Evolutionary conservation across 2,888 invertebrate genomes (phyloP).

Genomic region (Aporophyla nigra): DNA sequence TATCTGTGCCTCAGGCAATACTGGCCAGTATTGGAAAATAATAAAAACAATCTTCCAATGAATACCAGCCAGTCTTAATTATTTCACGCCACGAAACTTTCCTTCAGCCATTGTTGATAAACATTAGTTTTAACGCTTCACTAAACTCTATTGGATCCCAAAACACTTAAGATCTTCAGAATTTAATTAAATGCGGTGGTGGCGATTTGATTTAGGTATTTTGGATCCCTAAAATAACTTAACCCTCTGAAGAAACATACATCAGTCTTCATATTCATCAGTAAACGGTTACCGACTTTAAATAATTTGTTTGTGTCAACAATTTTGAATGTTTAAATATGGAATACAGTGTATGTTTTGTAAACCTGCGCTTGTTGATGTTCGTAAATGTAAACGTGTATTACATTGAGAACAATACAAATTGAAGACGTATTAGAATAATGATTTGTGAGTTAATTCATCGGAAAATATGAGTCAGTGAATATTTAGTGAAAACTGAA

Average conservation of each 20-base stretch:
- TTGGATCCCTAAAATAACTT: constrained; percentile 24
- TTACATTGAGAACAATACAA: constrained; percentile 16
- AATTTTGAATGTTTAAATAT: constrained; percentile 30
- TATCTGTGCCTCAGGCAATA: neutral
- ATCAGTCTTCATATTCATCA: constrained; percentile 20
- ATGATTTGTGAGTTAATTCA: neutral
- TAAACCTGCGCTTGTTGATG: constrained; percentile 23
- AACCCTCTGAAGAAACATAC: constrained; percentile 8
- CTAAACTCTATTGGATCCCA: constrained; percentile 9
- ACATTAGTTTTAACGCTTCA: constrained; percentile 4
- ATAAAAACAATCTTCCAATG: constrained; percentile 3
- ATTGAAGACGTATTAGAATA: neutral
- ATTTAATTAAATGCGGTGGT: constrained; percentile 35
- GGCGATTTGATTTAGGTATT: constrained; percentile 47
- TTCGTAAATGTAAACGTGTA: constrained; percentile 1
- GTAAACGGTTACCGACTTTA: constrained; percentile 1
- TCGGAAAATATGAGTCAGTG: neutral
- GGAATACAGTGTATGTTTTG: constrained; percentile 26
- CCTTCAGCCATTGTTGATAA: constrained; percentile 11
- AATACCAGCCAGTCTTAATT: neutral
- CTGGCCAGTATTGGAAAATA: constrained; percentile 19
- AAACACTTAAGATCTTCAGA: constrained; percentile 38
- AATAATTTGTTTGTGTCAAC: constrained; percentile 18
- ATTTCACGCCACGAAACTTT: neutral
- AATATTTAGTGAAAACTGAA: neutral